Conservation (phyloP, 1,140 invertebrate genomes). For the Pseudobourletiella spinata region DNA sequence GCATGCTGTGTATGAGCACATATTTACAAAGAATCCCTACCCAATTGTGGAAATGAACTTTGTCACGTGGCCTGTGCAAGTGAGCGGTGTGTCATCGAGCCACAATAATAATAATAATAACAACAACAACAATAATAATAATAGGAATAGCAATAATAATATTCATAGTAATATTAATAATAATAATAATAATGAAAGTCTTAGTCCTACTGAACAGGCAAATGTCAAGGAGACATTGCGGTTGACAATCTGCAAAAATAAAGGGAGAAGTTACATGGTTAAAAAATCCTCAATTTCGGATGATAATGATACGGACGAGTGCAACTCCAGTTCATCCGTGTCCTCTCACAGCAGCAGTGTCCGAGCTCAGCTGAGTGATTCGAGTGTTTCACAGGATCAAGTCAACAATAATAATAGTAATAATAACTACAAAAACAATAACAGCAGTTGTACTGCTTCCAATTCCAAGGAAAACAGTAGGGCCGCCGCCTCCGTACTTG, state of each 20-base stretch:
- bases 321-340: too few relatives aligned
- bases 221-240: conserved; percentile 16
- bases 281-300: conserved; percentile 21
- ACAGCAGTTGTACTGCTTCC: too few relatives aligned
- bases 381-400: too few relatives aligned
- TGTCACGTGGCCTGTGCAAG: too few relatives aligned
- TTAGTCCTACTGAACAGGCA: too few relatives aligned
- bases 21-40: conserved; percentile 17
- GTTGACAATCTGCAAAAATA: conserved; percentile 20
- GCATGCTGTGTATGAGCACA: conserved; percentile 21
- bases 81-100: background rate
- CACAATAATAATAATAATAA: background rate
- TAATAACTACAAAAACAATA: background rate
- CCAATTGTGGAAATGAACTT: conserved; percentile 26
- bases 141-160: too few relatives aligned
- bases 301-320: too few relatives aligned
- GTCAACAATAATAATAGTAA: background rate
- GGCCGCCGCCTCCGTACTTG: background rate
- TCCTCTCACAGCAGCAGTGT: too few relatives aligned
- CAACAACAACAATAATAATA: background rate
- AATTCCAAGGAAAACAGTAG: too few relatives aligned
- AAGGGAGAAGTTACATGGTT: conserved; percentile 22
- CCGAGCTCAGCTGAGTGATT: too few relatives aligned
- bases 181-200: background rate
- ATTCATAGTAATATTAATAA: too few relatives aligned